Conservation (phyloP, 92 coral and sea anemone species). For the Pocillopora grandis region DNA sequence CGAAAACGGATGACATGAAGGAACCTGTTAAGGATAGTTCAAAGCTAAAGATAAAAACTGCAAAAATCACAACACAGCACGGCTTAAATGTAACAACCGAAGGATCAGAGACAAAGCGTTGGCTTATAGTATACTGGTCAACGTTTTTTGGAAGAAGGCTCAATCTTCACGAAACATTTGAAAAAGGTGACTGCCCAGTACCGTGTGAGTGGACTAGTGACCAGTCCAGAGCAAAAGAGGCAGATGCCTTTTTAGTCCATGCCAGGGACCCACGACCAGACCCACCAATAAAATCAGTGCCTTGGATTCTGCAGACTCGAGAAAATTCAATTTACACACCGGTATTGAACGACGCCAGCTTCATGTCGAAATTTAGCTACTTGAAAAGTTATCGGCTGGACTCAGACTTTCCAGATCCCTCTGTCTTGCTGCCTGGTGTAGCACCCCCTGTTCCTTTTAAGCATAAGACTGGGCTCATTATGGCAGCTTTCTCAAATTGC, state of each 20-base stretch:
- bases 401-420: conserved; percentile 53
- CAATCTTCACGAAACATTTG: conserved; percentile 10
- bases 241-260: conserved; percentile 51
- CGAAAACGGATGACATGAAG: no score
- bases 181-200: conserved; percentile 27
- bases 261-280: conserved; percentile 44
- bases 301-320: conserved; percentile 48
- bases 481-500: conserved; percentile 63
- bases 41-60: no score
- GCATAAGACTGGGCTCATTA: conserved; percentile 38
- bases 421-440: conserved; percentile 28
- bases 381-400: conserved; percentile 58
- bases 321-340: conserved; percentile 54
- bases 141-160: conserved; percentile 26
- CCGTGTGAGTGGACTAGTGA: conserved; percentile 47
- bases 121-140: conserved; percentile 34
- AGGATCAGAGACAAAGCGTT: not conserved
- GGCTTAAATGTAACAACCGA: no score
- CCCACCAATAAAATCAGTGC: conserved; percentile 41
- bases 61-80: no score
- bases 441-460: conserved; percentile 46
- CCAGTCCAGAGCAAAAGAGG: conserved; percentile 31
- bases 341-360: conserved; percentile 35
- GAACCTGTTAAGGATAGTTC: no score
- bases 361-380: conserved; percentile 43